phyloP scores from a whole-genome alignment of 1,140 invertebrate genomes.

The Sitodiplosis mosellana region DNA sequence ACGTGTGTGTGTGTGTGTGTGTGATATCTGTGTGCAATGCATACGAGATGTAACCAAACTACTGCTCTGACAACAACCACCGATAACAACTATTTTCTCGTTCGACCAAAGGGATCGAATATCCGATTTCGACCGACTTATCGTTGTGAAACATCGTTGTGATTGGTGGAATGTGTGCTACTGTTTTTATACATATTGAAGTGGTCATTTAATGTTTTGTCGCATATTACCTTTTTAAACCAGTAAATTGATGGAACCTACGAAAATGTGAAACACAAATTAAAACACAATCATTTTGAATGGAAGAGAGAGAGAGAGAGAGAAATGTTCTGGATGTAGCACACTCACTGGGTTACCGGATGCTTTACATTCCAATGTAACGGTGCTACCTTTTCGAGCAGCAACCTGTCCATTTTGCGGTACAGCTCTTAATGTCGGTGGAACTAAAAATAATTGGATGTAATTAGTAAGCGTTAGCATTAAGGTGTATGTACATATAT shows the following conservation, averaged over 20 bases:
- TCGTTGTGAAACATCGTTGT: too few species aligned
- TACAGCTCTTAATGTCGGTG: conserved; percentile 27
- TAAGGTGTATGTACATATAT: background rate
- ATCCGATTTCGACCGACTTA: too few species aligned
- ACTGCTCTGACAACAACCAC: too few species aligned
- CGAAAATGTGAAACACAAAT: conserved; percentile 23
- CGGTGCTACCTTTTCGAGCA: conserved; percentile 34
- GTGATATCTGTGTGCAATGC: too few species aligned
- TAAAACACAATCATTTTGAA: conserved; percentile 14
- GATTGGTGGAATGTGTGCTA: too few species aligned
- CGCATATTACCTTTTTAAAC: conserved; percentile 15
- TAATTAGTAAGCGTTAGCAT: background rate
- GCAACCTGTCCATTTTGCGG: conserved; percentile 31
- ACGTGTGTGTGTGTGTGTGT: too few species aligned
- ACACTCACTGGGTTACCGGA: conserved; percentile 29
- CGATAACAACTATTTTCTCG: too few species aligned
- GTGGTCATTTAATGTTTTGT: too few species aligned
- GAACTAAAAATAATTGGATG: conserved; percentile 21
- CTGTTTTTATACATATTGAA: too few species aligned
- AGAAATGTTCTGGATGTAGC: background rate
- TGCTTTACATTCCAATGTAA: conserved; percentile 34
- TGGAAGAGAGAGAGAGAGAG: too few species aligned
- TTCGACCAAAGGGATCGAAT: too few species aligned
- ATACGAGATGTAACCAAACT: too few species aligned
- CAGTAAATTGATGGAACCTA: conserved; percentile 21